Percentiles rank a stretch among this genome's conserved stretches.
Conservation (phyloP, 2,888 invertebrate species). For the Deladenus siricidicola region DNA sequence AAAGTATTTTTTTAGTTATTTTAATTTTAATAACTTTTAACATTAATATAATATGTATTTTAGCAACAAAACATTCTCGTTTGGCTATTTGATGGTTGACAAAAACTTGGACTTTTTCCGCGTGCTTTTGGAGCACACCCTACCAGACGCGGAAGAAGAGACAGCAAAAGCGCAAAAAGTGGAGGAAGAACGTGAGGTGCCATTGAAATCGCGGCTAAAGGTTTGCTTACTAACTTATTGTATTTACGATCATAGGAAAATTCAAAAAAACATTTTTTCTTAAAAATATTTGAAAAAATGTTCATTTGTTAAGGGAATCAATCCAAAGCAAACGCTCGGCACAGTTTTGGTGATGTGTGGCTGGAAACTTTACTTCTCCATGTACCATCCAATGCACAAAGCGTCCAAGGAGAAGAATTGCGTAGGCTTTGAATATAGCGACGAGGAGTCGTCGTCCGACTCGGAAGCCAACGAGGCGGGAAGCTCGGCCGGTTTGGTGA, state of each 20-base stretch:
- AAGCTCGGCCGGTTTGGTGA: too few species aligned
- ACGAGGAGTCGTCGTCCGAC: slow-evolving; percentile 18
- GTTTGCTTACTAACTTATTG: neutral
- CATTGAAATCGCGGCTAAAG: neutral
- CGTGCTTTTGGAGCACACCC: slow-evolving; percentile 74
- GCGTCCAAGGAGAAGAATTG: slow-evolving; percentile 18
- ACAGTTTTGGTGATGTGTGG: slow-evolving; percentile 91
- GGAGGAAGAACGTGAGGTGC: neutral
- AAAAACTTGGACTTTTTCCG: slow-evolving; percentile 88
- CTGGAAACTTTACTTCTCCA: slow-evolving; percentile 92
- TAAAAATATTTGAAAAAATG: neutral
- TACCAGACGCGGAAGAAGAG: slow-evolving; percentile 62
- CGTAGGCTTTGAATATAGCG: slow-evolving; percentile 29
- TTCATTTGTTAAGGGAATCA: slow-evolving; percentile 62
- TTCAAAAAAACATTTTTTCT: neutral
- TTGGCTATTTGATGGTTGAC: slow-evolving; percentile 84
- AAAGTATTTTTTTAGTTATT: too few species aligned
- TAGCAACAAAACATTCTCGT: slow-evolving; percentile 89
- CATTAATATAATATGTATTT: slow-evolving; percentile 33
- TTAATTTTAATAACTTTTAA: too few species aligned
- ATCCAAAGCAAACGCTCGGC: slow-evolving; percentile 90
- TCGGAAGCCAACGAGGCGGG: slow-evolving; percentile 15
- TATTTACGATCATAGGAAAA: too few species aligned
- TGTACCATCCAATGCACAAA: slow-evolving; percentile 92
- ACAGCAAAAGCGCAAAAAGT: neutral